Conservation (phyloP, 2,113 vertebrate genomes). For the Lophura nycthemera region DNA sequence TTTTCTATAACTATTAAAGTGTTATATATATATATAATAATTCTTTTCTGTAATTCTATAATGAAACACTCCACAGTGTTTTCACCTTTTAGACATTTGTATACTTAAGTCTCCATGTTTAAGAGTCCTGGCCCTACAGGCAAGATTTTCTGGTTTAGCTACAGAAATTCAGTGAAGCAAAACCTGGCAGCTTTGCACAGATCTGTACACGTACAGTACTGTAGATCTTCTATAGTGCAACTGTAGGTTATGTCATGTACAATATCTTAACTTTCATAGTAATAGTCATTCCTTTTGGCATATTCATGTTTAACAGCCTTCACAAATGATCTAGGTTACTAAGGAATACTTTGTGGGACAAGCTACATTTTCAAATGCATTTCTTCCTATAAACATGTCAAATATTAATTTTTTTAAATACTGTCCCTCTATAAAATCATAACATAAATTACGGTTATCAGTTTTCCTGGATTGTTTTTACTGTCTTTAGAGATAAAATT, state of each 20-base stretch:
- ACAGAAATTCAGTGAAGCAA: slow-evolving; percentile 63
- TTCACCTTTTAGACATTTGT: slow-evolving; percentile 19
- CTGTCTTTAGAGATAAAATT: slow-evolving; percentile 1
- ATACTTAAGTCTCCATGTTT: neutral
- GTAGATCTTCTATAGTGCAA: neutral
- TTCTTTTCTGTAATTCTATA: too few relatives aligned
- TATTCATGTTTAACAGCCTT: slow-evolving; percentile 19
- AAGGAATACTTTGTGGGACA: neutral
- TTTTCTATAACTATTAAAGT: neutral
- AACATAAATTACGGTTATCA: neutral
- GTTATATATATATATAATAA: too few relatives aligned
- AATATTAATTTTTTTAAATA: neutral
- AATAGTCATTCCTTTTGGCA: slow-evolving; percentile 37
- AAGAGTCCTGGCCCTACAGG: slow-evolving; percentile 36
- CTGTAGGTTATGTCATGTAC: neutral
- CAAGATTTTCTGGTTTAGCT: slow-evolving; percentile 65
- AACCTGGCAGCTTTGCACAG: slow-evolving; percentile 53
- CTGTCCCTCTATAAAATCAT: neutral
- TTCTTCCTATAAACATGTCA: slow-evolving; percentile 15
- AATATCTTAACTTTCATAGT: slow-evolving; percentile 2
- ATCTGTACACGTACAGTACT: neutral
- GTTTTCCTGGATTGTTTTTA: neutral
- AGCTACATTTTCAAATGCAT: neutral
- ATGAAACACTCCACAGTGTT: neutral
- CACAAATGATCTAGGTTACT: slow-evolving; percentile 37